phyloP scores from a whole-genome alignment of 1,140 invertebrate genomes.

The Leptinotarsa texana region DNA sequence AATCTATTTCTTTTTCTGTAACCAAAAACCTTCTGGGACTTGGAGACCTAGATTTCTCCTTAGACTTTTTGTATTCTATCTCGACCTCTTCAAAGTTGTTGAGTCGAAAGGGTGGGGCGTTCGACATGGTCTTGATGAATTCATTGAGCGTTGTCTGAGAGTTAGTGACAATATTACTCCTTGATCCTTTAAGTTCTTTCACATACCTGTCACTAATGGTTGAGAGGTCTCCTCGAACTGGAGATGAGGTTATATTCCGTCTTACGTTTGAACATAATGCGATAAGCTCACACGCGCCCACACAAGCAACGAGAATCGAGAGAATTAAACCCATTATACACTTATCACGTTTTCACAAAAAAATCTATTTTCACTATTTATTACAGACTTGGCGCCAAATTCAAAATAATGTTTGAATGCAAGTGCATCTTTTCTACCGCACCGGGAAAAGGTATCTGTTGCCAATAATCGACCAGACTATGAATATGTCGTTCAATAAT shows the following conservation, averaged over 20 bases:
- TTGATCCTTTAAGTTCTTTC: conserved; percentile 26
- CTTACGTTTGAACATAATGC: conserved; percentile 62
- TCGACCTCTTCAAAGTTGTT: conserved; percentile 41
- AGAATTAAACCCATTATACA: conserved; percentile 67
- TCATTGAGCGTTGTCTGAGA: conserved; percentile 10
- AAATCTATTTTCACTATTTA: conserved; percentile 15
- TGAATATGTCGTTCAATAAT: conserved; percentile 41
- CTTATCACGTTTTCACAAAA: conserved; percentile 12
- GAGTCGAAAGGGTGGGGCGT: conserved; percentile 26
- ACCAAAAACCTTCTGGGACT: conserved; percentile 39
- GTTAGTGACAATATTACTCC: conserved; percentile 18
- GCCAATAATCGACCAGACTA: conserved; percentile 40
- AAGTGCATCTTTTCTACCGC: conserved; percentile 6
- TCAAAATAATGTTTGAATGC: conserved; percentile 21
- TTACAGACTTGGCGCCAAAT: conserved; percentile 27
- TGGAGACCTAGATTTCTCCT: conserved; percentile 31
- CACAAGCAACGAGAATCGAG: conserved; percentile 72
- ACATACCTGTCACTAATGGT: conserved; percentile 28
- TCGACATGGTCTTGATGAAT: background rate
- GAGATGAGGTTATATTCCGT: conserved; percentile 26
- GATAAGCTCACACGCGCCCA: conserved; percentile 70
- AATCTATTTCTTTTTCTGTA: conserved; percentile 31
- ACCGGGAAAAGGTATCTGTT: conserved; percentile 9
- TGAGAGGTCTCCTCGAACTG: conserved; percentile 12
- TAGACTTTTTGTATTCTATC: conserved; percentile 30